These are phyloP conservation scores for Ceratitis capitata DNA, from an alignment of 1,140 invertebrate species.

Conservation along the genomic window DNA sequence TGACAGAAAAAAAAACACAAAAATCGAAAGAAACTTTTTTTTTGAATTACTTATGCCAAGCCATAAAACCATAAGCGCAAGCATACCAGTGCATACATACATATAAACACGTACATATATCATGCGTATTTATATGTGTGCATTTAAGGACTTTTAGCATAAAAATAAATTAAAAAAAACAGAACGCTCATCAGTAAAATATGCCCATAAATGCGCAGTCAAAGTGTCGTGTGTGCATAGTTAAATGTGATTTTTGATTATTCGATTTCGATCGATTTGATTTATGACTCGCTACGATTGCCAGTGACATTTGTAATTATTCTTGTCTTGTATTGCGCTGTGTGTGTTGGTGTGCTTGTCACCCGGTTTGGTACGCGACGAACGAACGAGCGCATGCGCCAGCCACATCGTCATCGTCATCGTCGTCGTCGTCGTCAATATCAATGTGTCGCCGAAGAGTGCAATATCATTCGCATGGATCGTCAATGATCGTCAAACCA, in stretches of 20 bases:
- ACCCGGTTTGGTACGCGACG: neutral
- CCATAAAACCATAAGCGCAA: neutral
- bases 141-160: no score
- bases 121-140: no score
- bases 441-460: neutral
- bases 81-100: neutral
- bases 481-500: neutral
- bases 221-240: slow-evolving; percentile 41
- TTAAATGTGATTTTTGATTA: slow-evolving; percentile 61
- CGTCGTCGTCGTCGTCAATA: neutral
- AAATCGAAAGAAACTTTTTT: no score
- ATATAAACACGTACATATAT: neutral
- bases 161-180: neutral
- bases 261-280: slow-evolving; percentile 53
- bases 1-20: neutral
- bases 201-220: slow-evolving; percentile 32
- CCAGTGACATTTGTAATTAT: slow-evolving; percentile 65
- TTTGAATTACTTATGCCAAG: slow-evolving; percentile 6
- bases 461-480: slow-evolving; percentile 2
- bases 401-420: neutral
- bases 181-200: slow-evolving; percentile 24
- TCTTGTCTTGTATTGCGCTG: slow-evolving; percentile 56
- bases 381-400: neutral
- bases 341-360: neutral
- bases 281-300: slow-evolving; percentile 62